Evolutionary conservation across 2,888 invertebrate genomes (phyloP).

Genomic region (Nasonia oneida): DNA sequence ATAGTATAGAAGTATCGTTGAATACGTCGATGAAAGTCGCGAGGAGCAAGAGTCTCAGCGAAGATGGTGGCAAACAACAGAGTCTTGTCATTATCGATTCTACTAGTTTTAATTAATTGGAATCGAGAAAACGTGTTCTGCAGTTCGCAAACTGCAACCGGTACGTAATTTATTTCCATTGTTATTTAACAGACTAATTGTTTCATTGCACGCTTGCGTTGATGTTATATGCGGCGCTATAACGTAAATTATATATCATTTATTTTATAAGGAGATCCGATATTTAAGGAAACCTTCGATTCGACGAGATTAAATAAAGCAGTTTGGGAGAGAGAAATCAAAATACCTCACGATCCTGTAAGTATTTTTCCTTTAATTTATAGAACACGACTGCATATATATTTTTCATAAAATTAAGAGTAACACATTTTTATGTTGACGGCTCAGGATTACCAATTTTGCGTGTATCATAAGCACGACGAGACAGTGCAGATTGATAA

Average conservation of each 20-base stretch:
- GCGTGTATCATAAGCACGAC: constrained; percentile 71
- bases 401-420: constrained; percentile 1
- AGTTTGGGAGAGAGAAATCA: constrained; percentile 70
- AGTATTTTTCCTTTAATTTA: constrained; percentile 49
- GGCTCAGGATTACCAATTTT: constrained; percentile 76
- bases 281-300: constrained; percentile 85
- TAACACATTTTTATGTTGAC: neutral
- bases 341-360: constrained; percentile 71
- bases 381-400: too few species aligned
- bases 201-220: neutral
- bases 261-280: constrained; percentile 63
- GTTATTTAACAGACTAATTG: constrained; percentile 28
- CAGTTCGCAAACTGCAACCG: constrained; percentile 8
- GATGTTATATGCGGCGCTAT: neutral
- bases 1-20: constrained; percentile 38
- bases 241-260: neutral
- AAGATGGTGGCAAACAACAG: constrained; percentile 50
- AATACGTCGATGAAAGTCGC: constrained; percentile 36
- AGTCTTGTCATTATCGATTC: constrained; percentile 38
- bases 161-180: constrained; percentile 46
- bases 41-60: constrained; percentile 32
- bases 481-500: constrained; percentile 65
- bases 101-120: constrained; percentile 53
- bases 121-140: constrained; percentile 46
- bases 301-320: constrained; percentile 59